Evolutionary conservation across 2,888 invertebrate species (phyloP), one percentile per base, ranked within the genome.

Genomic region (Nomada ruficornis): DNA sequence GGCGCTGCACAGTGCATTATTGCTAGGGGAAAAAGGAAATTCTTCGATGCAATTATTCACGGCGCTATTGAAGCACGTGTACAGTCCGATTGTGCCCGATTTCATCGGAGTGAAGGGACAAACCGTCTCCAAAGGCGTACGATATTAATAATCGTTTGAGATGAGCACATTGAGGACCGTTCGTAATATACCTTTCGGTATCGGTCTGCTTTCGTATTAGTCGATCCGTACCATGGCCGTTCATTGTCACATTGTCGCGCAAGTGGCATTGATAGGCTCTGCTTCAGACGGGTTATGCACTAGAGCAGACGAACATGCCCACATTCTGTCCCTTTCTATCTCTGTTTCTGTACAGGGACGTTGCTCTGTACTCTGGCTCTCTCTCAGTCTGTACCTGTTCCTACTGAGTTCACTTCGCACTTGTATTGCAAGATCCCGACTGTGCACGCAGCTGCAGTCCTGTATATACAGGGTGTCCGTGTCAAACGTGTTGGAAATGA

Each of bases 191-290:
- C 81, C 84, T 84, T 86, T 85, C 65, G 72, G 50, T 74, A 80
- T 74, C 83, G 77, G 77, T 71, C 81, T 70, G 86, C 89, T 89
- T 87, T 87, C 85, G 86, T 87, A 91, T 90, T 90, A 89, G 88
- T 87, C 77, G 86, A 90, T 90, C 87, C 84, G 83, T 78, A 79
- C 73, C 77, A 77, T 76, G 64, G 77, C 70, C 84, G 77, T 85
- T 85, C 80, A 87, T 89, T 90, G 90, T 89, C 86, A 86, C 78
- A 86, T 89, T 84, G 89, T 87, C 84, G 87, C 86, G 81, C 85
- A 86, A 91, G 86, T 88, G 88, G 86, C 85, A 85, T 90, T 86
- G 90, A 89, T 87, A 76, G 86, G 83, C 83, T 55, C 73, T 78
- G 85, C 81, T 83, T 85, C 77, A 80, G 78, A 78, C 74, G 80